Evolutionary conservation across 2,113 vertebrate genomes (phyloP), one percentile per base, ranked within the genome.

Genomic region (Mus spicilegus): DNA sequence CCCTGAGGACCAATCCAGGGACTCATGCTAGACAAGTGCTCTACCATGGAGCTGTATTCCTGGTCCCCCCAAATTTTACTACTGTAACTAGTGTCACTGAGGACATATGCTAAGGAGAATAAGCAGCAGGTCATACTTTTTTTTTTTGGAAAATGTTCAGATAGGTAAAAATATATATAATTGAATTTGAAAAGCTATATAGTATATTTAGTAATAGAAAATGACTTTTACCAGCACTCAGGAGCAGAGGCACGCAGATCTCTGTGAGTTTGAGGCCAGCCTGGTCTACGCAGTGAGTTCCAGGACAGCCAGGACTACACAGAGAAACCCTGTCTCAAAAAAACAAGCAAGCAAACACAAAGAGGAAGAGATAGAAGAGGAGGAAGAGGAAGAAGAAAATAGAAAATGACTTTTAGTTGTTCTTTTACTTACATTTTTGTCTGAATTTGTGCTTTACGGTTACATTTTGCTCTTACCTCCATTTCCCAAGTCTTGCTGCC

Each of bases 351-450:
- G 13, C 65, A 69, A 33, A 33, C 65, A 65, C 63, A 14, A 12
- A 69, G 3, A 69, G 4, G 13, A 67, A 26, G 28, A 51, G 51
- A 10, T 51, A 51, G 51, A 51, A 51, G 6, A 65, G 26, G 8
- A 26, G 8, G 56, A 61, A 61, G 58, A 61, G 10, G 10, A 28
- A 65, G 63, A 12, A 67, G 65, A 67, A 36, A 70, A 36, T 16
- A 67, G 65, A 67, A 56, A 80, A 81, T 91, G 87, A 19, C 72
- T 51, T 87, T 92, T 80, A 36, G 67, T 61, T 89, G 16, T 54
- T 87, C 56, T 63, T 76, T 92, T 89, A 58, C 16, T 63, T 87
- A 78, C 87, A 1, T 91, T 92, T 82, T 86, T 54, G 22, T 89
- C 95, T 86, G 67, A 39, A 36, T 75, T 87, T 36, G 20, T 84